A percentile compares a stretch with the other conserved stretches of the same genome.
These are phyloP conservation scores for Adelphocoris suturalis DNA, from an alignment of 2,888 invertebrate genomes.

Conservation along the genomic window DNA sequence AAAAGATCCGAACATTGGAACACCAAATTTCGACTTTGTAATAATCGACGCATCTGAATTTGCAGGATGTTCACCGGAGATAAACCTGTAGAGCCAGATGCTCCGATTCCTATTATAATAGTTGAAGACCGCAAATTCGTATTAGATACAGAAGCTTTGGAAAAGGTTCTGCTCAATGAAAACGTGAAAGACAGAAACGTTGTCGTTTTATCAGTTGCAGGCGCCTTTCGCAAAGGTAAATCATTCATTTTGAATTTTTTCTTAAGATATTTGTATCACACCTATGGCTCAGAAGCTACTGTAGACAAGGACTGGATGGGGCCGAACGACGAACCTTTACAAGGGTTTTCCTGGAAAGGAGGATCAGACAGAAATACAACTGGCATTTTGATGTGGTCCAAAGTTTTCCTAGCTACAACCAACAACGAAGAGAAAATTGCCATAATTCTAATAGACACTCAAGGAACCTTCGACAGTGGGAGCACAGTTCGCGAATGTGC, in stretches of 20 bases:
- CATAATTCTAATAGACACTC: conserved; percentile 94
- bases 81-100: not conserved
- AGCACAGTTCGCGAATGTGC: conserved; percentile 98
- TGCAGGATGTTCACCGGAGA: conserved; percentile 18
- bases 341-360: conserved; percentile 94
- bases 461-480: conserved; percentile 97
- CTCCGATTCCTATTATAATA: conserved; percentile 90
- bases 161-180: conserved; percentile 86
- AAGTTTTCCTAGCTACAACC: conserved; percentile 86
- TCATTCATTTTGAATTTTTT: conserved; percentile 98
- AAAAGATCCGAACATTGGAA: not conserved
- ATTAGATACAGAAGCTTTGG: conserved; percentile 89
- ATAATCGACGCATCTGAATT: not conserved
- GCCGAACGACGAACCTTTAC: conserved; percentile 87
- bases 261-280: conserved; percentile 91
- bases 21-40: not conserved
- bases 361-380: conserved; percentile 96
- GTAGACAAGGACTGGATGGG: conserved; percentile 87
- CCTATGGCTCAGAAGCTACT: conserved; percentile 77
- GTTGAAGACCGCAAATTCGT: conserved; percentile 92
- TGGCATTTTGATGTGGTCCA: conserved; percentile 97
- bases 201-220: conserved; percentile 96
- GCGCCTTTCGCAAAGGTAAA: conserved; percentile 98
- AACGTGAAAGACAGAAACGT: conserved; percentile 90
- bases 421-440: conserved; percentile 89